phyloP scores from a whole-genome alignment of 2,113 vertebrate genomes.

The Natator depressus region DNA sequence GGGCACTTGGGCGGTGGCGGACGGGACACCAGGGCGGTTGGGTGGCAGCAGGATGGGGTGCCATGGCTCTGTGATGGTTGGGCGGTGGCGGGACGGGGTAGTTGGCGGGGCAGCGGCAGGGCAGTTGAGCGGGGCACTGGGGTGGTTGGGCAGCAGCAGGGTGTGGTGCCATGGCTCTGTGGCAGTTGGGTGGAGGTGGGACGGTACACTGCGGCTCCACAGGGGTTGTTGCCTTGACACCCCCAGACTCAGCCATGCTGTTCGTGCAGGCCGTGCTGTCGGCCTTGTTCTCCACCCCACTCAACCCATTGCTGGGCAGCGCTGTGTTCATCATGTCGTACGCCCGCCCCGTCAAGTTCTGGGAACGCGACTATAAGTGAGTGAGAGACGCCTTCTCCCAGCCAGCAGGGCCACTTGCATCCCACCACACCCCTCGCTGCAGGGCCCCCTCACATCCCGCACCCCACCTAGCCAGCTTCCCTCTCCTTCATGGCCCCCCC shows the following conservation, averaged over 20 bases:
- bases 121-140: neutral
- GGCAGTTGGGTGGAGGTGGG: neutral
- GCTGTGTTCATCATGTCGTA: constrained; percentile 93
- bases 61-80: no score
- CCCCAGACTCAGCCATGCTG: constrained; percentile 89
- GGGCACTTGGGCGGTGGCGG: no score
- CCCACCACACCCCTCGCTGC: neutral
- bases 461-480: neutral
- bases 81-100: no score
- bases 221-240: constrained; percentile 24
- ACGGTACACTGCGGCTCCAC: no score
- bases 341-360: constrained; percentile 91
- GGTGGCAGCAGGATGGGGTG: no score
- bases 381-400: neutral
- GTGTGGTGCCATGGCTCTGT: neutral
- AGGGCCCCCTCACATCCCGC: neutral
- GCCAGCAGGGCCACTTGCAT: neutral
- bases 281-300: constrained; percentile 88
- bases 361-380: constrained; percentile 94
- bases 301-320: constrained; percentile 91
- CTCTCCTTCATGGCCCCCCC: neutral
- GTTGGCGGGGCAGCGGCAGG: no score
- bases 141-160: no score
- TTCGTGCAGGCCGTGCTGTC: constrained; percentile 91
- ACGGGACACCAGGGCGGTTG: no score